Conservation (phyloP, 2,888 invertebrate species). For the Altica lythri region DNA sequence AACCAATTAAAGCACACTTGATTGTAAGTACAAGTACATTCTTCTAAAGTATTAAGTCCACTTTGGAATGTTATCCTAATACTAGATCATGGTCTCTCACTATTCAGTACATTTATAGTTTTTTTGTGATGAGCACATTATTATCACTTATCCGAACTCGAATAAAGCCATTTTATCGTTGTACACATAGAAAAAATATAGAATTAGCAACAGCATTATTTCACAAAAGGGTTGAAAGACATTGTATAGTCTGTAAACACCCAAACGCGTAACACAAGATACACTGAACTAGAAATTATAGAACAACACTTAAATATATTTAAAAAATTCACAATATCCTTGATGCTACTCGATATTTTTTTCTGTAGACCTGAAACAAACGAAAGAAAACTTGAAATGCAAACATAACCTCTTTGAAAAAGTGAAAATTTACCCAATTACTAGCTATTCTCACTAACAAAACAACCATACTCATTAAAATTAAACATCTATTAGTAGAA, state of each 20-base stretch:
- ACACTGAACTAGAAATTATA: constrained; percentile 32
- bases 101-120: constrained; percentile 19
- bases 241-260: constrained; percentile 34
- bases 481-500: not conserved
- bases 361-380: constrained; percentile 47
- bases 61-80: constrained; percentile 35
- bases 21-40: constrained; percentile 45
- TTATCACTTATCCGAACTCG: constrained; percentile 55
- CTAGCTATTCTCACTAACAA: constrained; percentile 21
- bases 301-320: constrained; percentile 19
- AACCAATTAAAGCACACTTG: constrained; percentile 40
- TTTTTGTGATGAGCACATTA: constrained; percentile 25
- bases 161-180: constrained; percentile 58
- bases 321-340: constrained; percentile 11
- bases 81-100: constrained; percentile 32
- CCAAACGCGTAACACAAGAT: constrained; percentile 28
- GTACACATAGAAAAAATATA: constrained; percentile 45
- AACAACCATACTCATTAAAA: constrained; percentile 11
- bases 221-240: constrained; percentile 38
- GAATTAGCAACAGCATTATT: constrained; percentile 49
- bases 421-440: constrained; percentile 38
- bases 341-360: constrained; percentile 19
- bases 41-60: constrained; percentile 30
- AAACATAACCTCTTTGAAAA: constrained; percentile 52
- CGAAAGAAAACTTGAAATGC: constrained; percentile 45